phyloP scores from a whole-genome alignment of 2,113 vertebrate genomes.

The Hymenochirus boettgeri region DNA sequence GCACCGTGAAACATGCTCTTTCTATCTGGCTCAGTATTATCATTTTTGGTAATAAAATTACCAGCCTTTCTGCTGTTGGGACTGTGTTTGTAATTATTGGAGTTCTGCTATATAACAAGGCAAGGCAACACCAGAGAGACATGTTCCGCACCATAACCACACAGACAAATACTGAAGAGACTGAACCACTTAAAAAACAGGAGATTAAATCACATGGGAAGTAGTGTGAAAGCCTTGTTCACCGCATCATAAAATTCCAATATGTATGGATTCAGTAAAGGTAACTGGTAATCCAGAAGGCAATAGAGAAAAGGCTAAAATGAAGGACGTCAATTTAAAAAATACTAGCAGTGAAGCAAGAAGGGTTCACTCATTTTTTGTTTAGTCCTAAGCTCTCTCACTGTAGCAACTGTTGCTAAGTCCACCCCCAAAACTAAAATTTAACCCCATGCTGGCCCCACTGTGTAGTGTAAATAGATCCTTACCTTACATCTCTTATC shows the following conservation, averaged over 20 bases:
- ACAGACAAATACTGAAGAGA: neutral
- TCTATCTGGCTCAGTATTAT: slow-evolving; percentile 95
- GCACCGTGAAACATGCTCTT: slow-evolving; percentile 91
- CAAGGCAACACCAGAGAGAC: slow-evolving; percentile 76
- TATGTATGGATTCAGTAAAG: rapidly evolving
- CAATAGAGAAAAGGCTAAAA: too few relatives aligned
- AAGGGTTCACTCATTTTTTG: too few relatives aligned
- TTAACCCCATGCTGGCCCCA: too few relatives aligned
- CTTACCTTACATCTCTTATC: too few relatives aligned
- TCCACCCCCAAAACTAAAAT: too few relatives aligned
- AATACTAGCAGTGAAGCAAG: too few relatives aligned
- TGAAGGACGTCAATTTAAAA: too few relatives aligned
- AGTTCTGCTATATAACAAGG: slow-evolving; percentile 87
- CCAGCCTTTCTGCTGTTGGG: slow-evolving; percentile 76
- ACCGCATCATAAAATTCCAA: neutral
- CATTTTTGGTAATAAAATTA: slow-evolving; percentile 88
- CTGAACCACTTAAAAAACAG: slow-evolving; percentile 51
- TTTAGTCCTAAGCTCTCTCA: too few relatives aligned
- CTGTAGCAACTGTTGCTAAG: too few relatives aligned
- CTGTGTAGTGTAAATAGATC: too few relatives aligned
- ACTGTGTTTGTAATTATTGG: slow-evolving; percentile 78
- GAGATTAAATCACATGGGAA: slow-evolving; percentile 45
- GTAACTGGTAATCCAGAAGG: neutral
- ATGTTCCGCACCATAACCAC: slow-evolving; percentile 62
- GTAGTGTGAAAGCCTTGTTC: slow-evolving; percentile 1